Evolutionary conservation across 1,140 invertebrate genomes (phyloP), one percentile per base, ranked within the genome.

Genomic region (Homarus americanus): DNA sequence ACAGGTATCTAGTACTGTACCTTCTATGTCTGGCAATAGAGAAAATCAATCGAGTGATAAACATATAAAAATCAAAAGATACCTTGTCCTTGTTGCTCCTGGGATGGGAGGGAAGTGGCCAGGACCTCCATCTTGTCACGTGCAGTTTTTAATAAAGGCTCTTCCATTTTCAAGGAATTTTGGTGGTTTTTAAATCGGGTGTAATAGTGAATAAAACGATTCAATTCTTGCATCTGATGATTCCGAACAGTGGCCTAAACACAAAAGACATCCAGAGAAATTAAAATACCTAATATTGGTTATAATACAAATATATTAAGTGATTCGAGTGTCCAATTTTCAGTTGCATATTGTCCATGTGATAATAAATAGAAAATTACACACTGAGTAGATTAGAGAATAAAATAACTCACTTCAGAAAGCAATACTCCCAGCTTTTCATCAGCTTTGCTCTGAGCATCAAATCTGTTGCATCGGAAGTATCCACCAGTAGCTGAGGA

Each of bases 401-500:
- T 63, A 32, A 17, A 34, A 40, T 75, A 49, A 91, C 93, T 92
- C 92, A 95, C 95, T 93, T 96, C 96, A 87, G 94, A 95, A 38
- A 96, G 95, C 15, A 96, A 93, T 58, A 94, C 93, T 53, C 95
- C 95, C 90, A 95, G 95, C 93, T 95, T 95, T 93, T 96, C 96
- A 92, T 96, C 96, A 20, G 96, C 96, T 93, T 96, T 96, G 92
- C 95, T 95, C 15, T 96, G 95, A 2, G 96, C 96, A 93, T 96
- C 96, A 93, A 96, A 96, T 38, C 96, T 94, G 93, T 96, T 97
- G 93, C 96, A 97, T 69, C 96, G 95, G 93, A 97, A 97, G 93
- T 97, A 97, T 1, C 96, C 96, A 10, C 96, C 96, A 12, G 96
- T 97, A 15, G 95, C 95, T 9, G 96, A 96, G 92, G 96, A 96